These are phyloP conservation scores for Magallana angulata DNA, from an alignment of 1,140 invertebrate species.

Conservation along the genomic window DNA sequence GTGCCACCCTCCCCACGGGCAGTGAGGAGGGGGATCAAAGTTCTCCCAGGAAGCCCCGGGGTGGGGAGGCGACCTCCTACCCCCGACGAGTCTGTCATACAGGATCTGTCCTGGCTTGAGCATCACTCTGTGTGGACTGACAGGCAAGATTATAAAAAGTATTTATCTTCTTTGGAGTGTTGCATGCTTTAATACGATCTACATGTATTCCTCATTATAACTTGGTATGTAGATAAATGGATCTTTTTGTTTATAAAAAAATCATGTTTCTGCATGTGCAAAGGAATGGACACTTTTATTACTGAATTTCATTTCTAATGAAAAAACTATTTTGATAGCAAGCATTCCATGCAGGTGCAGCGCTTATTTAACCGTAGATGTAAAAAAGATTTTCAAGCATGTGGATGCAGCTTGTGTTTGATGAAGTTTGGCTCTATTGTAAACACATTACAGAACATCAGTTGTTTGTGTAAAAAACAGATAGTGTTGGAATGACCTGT, in stretches of 20 bases:
- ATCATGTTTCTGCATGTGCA: background rate
- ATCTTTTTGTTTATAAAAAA: background rate
- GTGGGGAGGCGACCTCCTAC: conserved; percentile 46
- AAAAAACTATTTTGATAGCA: background rate
- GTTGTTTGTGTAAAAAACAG: conserved; percentile 19
- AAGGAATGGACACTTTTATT: background rate
- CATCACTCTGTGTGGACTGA: conserved; percentile 55
- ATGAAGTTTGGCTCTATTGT: conserved; percentile 6
- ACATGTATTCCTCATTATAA: too few species aligned
- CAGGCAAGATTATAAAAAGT: conserved; percentile 53
- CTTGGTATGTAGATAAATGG: too few species aligned
- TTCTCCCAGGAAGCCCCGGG: conserved; percentile 53
- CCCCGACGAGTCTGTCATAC: conserved; percentile 55
- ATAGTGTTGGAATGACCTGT: conserved; percentile 21
- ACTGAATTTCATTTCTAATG: background rate
- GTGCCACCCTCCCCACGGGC: conserved; percentile 56
- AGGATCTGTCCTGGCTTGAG: conserved; percentile 57
- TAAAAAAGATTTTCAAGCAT: background rate
- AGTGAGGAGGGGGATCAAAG: conserved; percentile 49
- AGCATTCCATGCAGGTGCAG: too few species aligned
- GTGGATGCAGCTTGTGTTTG: background rate
- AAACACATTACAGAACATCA: conserved; percentile 2
- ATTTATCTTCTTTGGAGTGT: background rate
- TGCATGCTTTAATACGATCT: background rate
- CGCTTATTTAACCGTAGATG: too few species aligned